These are phyloP conservation scores for Salvator merianae DNA, from an alignment of 2,113 vertebrate species.

Conservation along the genomic window DNA sequence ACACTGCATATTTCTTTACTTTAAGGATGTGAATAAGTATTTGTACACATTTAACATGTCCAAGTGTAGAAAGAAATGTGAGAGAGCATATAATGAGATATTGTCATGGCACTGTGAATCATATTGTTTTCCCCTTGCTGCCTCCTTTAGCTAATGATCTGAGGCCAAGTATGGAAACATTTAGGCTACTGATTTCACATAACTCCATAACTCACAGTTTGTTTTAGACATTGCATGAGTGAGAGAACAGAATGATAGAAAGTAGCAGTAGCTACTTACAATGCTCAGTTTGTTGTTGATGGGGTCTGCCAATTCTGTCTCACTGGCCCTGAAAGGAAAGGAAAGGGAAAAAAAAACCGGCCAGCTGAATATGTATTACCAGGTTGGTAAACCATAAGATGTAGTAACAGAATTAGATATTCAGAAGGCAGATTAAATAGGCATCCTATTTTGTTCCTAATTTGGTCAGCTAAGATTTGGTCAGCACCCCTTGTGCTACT, in stretches of 20 bases:
- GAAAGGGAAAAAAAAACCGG: background rate
- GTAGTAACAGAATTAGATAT: background rate
- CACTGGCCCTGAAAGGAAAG: background rate
- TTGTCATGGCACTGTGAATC: background rate
- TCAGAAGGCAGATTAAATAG: slow-evolving; percentile 26
- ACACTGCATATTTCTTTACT: background rate
- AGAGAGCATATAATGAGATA: too few relatives aligned
- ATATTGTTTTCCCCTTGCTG: too few relatives aligned
- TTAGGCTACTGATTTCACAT: background rate
- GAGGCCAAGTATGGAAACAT: background rate
- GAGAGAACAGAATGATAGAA: background rate
- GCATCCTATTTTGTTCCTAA: slow-evolving; percentile 16
- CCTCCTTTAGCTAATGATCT: background rate
- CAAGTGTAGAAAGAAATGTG: too few relatives aligned
- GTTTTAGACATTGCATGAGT: background rate
- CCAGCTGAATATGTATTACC: background rate
- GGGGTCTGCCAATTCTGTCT: too few relatives aligned
- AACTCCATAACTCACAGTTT: background rate
- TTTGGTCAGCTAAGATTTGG: slow-evolving; percentile 40
- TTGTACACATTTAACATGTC: too few relatives aligned
- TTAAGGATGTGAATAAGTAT: too few relatives aligned
- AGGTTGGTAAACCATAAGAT: slow-evolving; percentile 10
- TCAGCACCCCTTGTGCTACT: slow-evolving; percentile 14
- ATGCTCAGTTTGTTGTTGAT: background rate
- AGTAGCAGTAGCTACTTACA: background rate